Evolutionary conservation across 2,113 vertebrate genomes (phyloP).

Genomic region (Cricetomys ansorgei): DNA sequence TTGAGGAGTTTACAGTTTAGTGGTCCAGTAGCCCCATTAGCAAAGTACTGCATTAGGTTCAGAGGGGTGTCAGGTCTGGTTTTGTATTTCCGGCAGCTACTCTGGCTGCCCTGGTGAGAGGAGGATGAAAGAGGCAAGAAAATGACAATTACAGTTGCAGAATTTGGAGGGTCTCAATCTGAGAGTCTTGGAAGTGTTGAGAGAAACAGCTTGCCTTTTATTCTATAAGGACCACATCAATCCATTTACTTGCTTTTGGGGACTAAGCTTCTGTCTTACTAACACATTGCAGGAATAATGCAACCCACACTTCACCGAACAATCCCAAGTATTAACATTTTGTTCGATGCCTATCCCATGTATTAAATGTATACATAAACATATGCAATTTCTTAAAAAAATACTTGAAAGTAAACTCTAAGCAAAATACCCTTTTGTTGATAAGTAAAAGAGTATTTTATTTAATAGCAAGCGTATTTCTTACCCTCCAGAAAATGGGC

Average conservation of each 20-base stretch:
- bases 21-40: neutral
- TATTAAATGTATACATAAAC: neutral
- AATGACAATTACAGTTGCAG: neutral
- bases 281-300: neutral
- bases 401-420: neutral
- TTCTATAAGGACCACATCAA: neutral
- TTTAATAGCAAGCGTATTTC: neutral
- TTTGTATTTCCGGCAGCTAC: neutral
- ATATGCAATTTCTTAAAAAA: neutral
- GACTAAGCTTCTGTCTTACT: neutral
- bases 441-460: neutral
- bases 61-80: neutral
- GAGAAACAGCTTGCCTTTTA: neutral
- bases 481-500: neutral
- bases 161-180: neutral
- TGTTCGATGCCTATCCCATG: neutral
- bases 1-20: neutral
- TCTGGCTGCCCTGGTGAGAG: neutral
- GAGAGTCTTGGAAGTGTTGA: neutral
- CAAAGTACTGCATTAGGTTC: neutral
- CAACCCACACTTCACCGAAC: neutral
- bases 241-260: neutral
- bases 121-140: neutral
- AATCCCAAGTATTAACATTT: neutral
- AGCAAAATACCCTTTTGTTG: neutral